Evolutionary conservation across 2,888 invertebrate species (phyloP).

Genomic region (Actias luna): DNA sequence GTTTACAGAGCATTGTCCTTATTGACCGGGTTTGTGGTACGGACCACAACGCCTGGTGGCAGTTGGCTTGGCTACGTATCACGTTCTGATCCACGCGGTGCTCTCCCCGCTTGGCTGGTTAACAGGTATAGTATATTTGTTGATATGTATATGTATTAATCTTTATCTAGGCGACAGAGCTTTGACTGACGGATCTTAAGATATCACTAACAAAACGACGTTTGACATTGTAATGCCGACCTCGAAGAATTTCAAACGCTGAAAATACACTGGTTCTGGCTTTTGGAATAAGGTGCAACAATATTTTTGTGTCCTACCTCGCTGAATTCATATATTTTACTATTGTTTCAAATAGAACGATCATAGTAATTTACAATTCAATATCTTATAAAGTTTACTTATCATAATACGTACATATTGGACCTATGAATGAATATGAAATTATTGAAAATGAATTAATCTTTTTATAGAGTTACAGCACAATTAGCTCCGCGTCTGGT

Average conservation of each 20-base stretch:
- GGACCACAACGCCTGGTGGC: conserved; percentile 78
- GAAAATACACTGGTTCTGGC: too few relatives aligned
- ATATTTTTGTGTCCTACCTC: too few relatives aligned
- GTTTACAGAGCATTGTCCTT: conserved; percentile 81
- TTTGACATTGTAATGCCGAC: too few relatives aligned
- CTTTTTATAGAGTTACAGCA: conserved; percentile 83
- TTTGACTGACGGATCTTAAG: too few relatives aligned
- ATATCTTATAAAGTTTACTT: neutral
- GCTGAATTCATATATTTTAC: too few relatives aligned
- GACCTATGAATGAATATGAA: neutral
- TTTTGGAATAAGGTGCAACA: too few relatives aligned
- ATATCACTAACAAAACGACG: too few relatives aligned
- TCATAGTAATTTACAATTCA: too few relatives aligned
- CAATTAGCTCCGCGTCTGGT: conserved; percentile 94
- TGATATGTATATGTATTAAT: neutral
- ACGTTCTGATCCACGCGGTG: conserved; percentile 94
- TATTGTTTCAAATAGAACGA: too few relatives aligned
- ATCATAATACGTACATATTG: neutral
- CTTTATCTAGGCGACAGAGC: too few relatives aligned
- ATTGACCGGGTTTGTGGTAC: conserved; percentile 86
- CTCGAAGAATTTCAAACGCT: too few relatives aligned
- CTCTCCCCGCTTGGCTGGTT: conserved; percentile 93
- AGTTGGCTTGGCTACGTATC: conserved; percentile 94
- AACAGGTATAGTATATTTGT: conserved; percentile 79
- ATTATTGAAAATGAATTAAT: neutral